These are phyloP conservation scores for Apodemus speciosus DNA, from an alignment of 2,113 vertebrate genomes.

Conservation along the genomic window DNA sequence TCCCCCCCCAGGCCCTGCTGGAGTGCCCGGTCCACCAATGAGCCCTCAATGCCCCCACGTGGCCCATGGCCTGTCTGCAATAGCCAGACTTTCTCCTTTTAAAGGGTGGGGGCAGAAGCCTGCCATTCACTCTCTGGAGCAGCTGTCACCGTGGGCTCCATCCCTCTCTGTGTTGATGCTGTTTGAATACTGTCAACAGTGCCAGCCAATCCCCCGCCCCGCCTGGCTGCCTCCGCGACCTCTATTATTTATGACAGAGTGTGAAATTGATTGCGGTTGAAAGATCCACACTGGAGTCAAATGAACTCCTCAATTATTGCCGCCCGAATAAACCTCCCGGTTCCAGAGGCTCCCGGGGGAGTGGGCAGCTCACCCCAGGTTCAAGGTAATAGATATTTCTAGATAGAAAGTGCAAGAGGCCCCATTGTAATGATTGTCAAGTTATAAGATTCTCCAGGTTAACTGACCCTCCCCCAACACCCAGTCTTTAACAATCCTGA, in stretches of 20 bases:
- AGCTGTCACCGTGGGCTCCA: slow-evolving; percentile 71
- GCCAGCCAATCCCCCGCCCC: slow-evolving; percentile 40
- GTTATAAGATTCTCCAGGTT: slow-evolving; percentile 70
- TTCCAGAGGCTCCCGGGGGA: slow-evolving; percentile 74
- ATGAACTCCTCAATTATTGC: slow-evolving; percentile 89
- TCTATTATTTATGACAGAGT: slow-evolving; percentile 87
- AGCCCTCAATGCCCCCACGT: not conserved
- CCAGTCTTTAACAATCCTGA: not conserved
- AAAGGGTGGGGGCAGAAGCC: not conserved
- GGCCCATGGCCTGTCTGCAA: not conserved
- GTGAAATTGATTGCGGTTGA: slow-evolving; percentile 89
- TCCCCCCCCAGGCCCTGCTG: accelerated
- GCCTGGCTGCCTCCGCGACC: slow-evolving; percentile 80
- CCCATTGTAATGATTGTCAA: slow-evolving; percentile 65
- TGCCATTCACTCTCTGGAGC: slow-evolving; percentile 79
- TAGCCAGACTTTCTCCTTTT: not conserved
- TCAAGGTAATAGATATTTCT: slow-evolving; percentile 80
- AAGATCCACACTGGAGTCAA: slow-evolving; percentile 89
- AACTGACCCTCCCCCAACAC: not conserved
- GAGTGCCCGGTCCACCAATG: accelerated
- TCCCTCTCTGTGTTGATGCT: slow-evolving; percentile 66
- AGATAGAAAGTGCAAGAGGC: slow-evolving; percentile 73
- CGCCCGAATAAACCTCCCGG: slow-evolving; percentile 84
- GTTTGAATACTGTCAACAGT: slow-evolving; percentile 81
- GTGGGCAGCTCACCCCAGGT: slow-evolving; percentile 75